A percentile compares a stretch with the other conserved stretches of the same genome.
These are phyloP conservation scores for Micromussa lordhowensis DNA, from an alignment of 92 coral and sea anemone genomes.

Conservation along the genomic window DNA sequence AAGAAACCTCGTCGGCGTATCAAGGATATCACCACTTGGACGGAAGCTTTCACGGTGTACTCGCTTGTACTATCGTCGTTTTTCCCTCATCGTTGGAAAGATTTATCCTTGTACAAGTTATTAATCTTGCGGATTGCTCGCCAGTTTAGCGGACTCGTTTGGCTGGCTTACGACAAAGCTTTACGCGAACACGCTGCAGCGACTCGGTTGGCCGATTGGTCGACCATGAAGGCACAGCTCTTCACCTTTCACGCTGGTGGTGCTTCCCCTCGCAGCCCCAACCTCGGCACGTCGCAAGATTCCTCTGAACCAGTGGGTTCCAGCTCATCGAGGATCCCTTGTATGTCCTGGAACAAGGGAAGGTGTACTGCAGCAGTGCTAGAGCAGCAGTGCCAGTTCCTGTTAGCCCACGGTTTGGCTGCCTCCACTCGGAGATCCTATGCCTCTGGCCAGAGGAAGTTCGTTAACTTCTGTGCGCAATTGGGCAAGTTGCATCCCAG, in stretches of 20 bases:
- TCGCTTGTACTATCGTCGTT: background rate
- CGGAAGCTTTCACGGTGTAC: slow-evolving; percentile 7
- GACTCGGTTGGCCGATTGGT: background rate
- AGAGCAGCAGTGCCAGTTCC: too few species aligned
- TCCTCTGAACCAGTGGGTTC: background rate
- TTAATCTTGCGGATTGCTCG: background rate
- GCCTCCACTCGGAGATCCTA: too few species aligned
- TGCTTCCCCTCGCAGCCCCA: background rate
- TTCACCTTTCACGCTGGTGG: background rate
- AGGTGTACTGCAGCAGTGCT: background rate
- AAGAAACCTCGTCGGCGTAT: background rate
- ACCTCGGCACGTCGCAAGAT: background rate
- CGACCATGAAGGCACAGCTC: slow-evolving; percentile 5
- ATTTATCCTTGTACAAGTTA: slow-evolving; percentile 1
- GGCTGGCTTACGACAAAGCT: background rate
- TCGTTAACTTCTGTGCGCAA: slow-evolving; percentile 2
- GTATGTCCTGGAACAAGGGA: slow-evolving; percentile 18
- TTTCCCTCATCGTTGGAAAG: slow-evolving; percentile 13
- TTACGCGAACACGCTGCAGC: slow-evolving; percentile 2
- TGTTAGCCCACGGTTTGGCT: too few species aligned
- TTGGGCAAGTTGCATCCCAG: slow-evolving; percentile 8
- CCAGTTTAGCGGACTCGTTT: slow-evolving; percentile 18
- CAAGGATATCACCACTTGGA: background rate
- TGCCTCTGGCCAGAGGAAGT: slow-evolving; percentile 7
- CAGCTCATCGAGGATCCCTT: background rate